These are phyloP conservation scores for Nezara viridula DNA, from an alignment of 2,888 invertebrate species.

Conservation along the genomic window DNA sequence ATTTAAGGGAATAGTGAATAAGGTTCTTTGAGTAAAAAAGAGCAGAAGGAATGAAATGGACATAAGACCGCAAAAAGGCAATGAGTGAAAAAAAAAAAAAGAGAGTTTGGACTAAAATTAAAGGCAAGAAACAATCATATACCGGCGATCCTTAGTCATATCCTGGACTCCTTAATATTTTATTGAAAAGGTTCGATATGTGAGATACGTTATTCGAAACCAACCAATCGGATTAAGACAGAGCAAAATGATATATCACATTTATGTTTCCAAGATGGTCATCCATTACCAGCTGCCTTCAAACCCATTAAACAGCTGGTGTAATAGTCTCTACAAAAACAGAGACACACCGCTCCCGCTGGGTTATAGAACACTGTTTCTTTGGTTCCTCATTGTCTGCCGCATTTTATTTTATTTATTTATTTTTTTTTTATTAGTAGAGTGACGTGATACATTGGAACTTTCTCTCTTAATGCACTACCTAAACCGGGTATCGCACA, in stretches of 20 bases:
- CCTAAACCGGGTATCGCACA: neutral
- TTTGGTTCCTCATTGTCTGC: neutral
- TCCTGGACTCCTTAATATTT: no score
- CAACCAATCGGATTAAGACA: neutral
- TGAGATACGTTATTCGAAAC: no score
- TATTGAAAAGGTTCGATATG: no score
- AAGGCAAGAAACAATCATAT: no score
- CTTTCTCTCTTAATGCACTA: neutral
- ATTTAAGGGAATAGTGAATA: no score
- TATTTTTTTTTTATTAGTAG: neutral
- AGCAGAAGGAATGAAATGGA: no score
- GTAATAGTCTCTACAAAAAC: constrained; percentile 3
- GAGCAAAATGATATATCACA: neutral
- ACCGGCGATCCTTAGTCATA: no score
- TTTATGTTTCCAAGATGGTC: neutral
- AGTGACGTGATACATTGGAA: neutral
- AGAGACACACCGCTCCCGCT: neutral
- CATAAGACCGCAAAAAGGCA: no score
- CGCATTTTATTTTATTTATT: neutral
- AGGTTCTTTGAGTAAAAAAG: no score
- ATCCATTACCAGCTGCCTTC: neutral
- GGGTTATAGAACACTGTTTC: constrained; percentile 14
- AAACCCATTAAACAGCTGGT: neutral
- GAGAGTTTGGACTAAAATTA: no score
- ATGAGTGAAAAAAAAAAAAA: no score